Evolutionary conservation across 2,888 invertebrate species (phyloP).

Genomic region (Acleris laterana): DNA sequence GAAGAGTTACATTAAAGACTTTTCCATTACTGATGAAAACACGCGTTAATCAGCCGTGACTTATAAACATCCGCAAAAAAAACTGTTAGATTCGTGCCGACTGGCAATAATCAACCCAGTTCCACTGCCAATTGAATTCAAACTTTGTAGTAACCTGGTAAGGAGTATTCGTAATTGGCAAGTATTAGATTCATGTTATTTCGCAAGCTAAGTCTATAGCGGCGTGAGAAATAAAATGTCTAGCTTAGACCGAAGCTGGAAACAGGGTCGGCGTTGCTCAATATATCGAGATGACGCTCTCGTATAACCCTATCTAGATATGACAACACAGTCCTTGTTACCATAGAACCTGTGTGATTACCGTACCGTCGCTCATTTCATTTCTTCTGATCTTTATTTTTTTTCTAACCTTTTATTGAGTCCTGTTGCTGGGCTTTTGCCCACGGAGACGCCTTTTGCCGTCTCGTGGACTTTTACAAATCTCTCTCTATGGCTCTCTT

Average conservation of each 20-base stretch:
- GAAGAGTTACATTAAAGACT: neutral
- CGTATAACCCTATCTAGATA: neutral
- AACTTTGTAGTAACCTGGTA: slow-evolving; percentile 4
- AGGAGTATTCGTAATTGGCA: slow-evolving; percentile 2
- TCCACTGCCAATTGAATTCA: neutral
- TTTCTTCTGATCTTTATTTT: too few relatives aligned
- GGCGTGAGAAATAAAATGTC: slow-evolving; percentile 35
- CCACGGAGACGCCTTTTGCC: too few relatives aligned
- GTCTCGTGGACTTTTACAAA: too few relatives aligned
- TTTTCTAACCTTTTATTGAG: too few relatives aligned
- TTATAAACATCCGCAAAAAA: slow-evolving; percentile 30
- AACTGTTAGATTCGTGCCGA: slow-evolving; percentile 30
- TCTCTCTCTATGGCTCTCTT: too few relatives aligned
- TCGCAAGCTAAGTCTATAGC: slow-evolving; percentile 18
- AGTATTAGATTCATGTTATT: slow-evolving; percentile 11
- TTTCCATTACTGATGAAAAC: slow-evolving; percentile 24
- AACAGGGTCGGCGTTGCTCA: slow-evolving; percentile 29
- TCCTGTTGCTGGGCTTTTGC: too few relatives aligned
- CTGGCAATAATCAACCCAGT: slow-evolving; percentile 26
- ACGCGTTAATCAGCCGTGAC: slow-evolving; percentile 23
- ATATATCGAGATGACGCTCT: slow-evolving; percentile 24
- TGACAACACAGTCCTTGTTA: neutral
- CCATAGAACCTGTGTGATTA: neutral
- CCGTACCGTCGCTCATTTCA: too few relatives aligned
- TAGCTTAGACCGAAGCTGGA: slow-evolving; percentile 13